phyloP scores from a whole-genome alignment of 2,113 vertebrate species.

The Elachura formosa region DNA sequence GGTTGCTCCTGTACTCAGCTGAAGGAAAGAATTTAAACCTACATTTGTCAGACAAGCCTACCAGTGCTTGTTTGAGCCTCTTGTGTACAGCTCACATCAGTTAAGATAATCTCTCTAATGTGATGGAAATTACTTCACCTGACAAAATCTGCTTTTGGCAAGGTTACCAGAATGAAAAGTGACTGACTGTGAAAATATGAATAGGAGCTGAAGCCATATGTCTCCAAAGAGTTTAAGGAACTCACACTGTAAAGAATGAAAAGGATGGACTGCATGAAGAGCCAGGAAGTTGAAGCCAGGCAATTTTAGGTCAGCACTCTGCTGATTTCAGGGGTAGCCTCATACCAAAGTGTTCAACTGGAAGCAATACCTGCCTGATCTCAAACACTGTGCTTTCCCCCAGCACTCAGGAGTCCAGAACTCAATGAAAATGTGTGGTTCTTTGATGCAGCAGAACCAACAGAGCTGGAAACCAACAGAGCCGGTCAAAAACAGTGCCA shows the following conservation, averaged over 20 bases:
- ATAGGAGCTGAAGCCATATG: not conserved
- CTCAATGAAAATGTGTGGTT: not conserved
- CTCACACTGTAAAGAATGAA: not conserved
- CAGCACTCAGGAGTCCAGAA: not conserved
- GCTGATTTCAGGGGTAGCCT: not conserved
- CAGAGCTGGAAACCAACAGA: not conserved
- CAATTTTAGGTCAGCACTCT: not conserved
- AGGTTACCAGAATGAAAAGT: constrained; percentile 28
- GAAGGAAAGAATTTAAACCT: constrained; percentile 5
- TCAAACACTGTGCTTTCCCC: not conserved
- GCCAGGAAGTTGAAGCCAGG: not conserved
- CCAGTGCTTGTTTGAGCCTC: not conserved
- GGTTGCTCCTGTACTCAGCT: not conserved
- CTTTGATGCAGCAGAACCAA: not conserved
- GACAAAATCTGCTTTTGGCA: constrained; percentile 40
- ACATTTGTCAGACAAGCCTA: constrained; percentile 3
- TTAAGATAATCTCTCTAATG: constrained; percentile 36
- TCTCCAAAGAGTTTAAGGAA: not conserved
- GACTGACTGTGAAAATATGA: not conserved
- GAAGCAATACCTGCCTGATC: not conserved
- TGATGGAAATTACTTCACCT: constrained; percentile 34
- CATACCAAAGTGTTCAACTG: not conserved
- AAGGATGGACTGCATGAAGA: not conserved
- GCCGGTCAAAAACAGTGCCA: not conserved
- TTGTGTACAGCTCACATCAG: not conserved